Evolutionary conservation across 92 coral and sea anemone genomes (phyloP).

Genomic region (Epizoanthus fatuus): DNA sequence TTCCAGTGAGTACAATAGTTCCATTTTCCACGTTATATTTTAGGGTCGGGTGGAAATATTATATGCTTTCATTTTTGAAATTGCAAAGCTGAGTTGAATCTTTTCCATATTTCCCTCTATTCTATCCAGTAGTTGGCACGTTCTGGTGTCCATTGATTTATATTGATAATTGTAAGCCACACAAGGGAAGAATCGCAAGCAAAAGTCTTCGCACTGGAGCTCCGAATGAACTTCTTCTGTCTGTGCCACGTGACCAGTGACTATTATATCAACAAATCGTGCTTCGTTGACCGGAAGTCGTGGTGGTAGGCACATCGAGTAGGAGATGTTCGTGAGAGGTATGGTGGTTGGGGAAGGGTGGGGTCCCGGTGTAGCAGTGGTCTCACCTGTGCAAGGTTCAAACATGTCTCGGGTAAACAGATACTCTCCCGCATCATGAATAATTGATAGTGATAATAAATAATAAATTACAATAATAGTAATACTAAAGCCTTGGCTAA

Average conservation of each 20-base stretch:
- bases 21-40: too few relatives aligned
- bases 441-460: too few relatives aligned
- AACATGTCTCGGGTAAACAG: background rate
- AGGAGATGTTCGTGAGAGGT: background rate
- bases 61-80: too few relatives aligned
- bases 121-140: conserved; percentile 52
- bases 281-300: conserved; percentile 49
- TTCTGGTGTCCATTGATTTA: background rate
- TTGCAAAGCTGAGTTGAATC: too few relatives aligned
- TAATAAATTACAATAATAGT: too few relatives aligned
- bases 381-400: background rate
- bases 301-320: background rate
- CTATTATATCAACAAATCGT: conserved; percentile 33
- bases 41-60: too few relatives aligned
- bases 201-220: conserved; percentile 60
- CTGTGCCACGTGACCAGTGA: conserved; percentile 50
- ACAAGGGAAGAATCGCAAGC: conserved; percentile 55
- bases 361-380: background rate
- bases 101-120: background rate
- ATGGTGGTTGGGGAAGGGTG: background rate
- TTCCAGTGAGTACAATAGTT: too few relatives aligned
- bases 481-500: too few relatives aligned
- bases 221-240: conserved; percentile 58
- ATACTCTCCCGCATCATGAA: too few relatives aligned
- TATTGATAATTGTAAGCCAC: conserved; percentile 63